phyloP scores from a whole-genome alignment of 2,797 vertebrate genomes.

The Sciurus carolinensis region DNA sequence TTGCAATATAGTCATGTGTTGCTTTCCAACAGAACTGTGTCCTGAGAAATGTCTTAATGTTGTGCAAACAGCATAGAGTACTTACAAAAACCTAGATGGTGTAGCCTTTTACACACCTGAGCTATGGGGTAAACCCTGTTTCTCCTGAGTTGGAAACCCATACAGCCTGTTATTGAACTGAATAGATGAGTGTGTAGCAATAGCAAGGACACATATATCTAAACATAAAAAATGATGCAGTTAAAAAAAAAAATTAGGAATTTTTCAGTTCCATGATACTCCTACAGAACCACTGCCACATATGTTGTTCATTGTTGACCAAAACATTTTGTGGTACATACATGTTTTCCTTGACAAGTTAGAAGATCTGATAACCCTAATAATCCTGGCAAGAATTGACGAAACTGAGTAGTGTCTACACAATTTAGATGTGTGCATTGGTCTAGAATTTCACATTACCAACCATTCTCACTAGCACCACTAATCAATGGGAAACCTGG shows the following conservation, averaged over 20 bases:
- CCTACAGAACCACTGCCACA: not conserved
- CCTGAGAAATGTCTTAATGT: not conserved
- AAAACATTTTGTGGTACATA: not conserved
- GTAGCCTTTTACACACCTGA: too few species aligned
- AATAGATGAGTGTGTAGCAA: not conserved
- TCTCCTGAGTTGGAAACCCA: not conserved
- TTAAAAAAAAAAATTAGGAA: not conserved
- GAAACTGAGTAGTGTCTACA: not conserved
- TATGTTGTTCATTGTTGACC: not conserved
- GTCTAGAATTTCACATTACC: too few species aligned
- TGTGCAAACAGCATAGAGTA: too few species aligned
- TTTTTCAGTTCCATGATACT: not conserved
- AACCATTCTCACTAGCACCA: not conserved
- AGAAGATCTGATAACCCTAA: not conserved
- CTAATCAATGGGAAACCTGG: not conserved
- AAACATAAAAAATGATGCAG: not conserved
- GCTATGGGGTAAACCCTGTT: not conserved
- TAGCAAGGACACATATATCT: not conserved
- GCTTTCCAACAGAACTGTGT: not conserved
- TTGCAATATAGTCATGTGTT: not conserved
- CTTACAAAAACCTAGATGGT: not conserved
- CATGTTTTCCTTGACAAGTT: not conserved
- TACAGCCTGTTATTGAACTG: not conserved
- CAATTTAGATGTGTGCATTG: not conserved
- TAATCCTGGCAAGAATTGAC: not conserved